Percentiles rank a stretch among this genome's conserved stretches.
These are phyloP conservation scores for Lochmaea capreae DNA, from an alignment of 2,888 invertebrate genomes.

Conservation along the genomic window DNA sequence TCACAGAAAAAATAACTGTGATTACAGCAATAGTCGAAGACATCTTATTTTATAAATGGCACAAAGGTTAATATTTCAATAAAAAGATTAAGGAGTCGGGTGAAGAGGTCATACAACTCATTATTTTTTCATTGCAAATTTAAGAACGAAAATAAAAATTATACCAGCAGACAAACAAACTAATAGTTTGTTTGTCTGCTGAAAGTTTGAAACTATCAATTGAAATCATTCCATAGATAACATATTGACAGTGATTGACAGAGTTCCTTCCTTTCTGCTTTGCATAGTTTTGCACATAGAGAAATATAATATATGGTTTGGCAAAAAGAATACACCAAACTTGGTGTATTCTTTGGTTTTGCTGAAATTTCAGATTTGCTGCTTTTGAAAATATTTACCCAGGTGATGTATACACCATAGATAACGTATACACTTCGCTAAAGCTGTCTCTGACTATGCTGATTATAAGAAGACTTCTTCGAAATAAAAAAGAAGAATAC, in stretches of 20 bases:
- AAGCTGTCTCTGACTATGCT: not conserved
- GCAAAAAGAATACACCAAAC: too few relatives aligned
- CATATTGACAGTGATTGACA: too few relatives aligned
- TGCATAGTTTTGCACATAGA: too few relatives aligned
- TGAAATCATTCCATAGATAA: too few relatives aligned
- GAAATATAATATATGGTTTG: too few relatives aligned
- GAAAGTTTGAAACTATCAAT: too few relatives aligned
- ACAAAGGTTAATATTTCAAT: not conserved
- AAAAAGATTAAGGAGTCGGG: not conserved
- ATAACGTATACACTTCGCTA: too few relatives aligned
- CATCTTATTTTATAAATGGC: conserved; percentile 13
- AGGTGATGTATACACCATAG: too few relatives aligned
- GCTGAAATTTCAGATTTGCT: not conserved
- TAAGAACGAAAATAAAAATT: not conserved
- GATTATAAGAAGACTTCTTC: not conserved
- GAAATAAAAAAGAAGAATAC: not conserved
- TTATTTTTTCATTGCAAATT: conserved; percentile 1
- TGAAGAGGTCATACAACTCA: conserved; percentile 1
- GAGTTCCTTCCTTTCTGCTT: too few relatives aligned
- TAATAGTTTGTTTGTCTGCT: too few relatives aligned
- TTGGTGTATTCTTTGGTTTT: too few relatives aligned
- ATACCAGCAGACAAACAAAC: not conserved
- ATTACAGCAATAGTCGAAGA: conserved; percentile 32
- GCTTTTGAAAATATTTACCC: too few relatives aligned
- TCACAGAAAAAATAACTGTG: conserved; percentile 38